Base-by-base conservation (phyloP, 2,113 vertebrate species). In the Athene noctua region DNA sequence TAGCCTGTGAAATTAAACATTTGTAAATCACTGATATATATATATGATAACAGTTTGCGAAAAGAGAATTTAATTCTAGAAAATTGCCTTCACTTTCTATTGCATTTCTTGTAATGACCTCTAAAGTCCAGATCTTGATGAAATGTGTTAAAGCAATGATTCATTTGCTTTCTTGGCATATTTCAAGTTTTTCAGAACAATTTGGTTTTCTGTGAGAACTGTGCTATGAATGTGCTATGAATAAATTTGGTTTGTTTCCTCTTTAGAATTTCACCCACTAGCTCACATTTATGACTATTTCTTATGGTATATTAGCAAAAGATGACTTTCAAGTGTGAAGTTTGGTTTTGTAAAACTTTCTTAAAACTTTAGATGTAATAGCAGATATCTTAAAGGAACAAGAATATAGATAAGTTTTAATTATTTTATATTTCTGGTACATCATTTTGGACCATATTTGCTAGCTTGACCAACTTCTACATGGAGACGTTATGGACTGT, bases 1-100 rank as follows among this genome's bases (percentile, higher is more conserved):
- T 79, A 83, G 68, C 13, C 44, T 94, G 63, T 94, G 61, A 91
- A 93, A 94, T 84, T 72, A 68, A 94, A 74, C 11, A 68, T 78
- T 54, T 92, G 21, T 72, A 73, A 65, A 34, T 80, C 15, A 51
- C 30, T 58, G n/a, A 5, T 59, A 74, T 3, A 2, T 3, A 2
- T 17, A 57, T 68, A 42, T 52, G 6, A 46, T 75, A 11, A 15
- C 67, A 47, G 90, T 91, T 90, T 78, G 18, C 19, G 75, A 52
- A 79, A 85, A 47, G 26, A 87, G 1, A 91, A 84, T 80, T 75
- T 63, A 79, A 67, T 78, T 67, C 25, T n/a, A 63, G 34, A n/a
- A 74, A 62, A 80, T 74, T 67, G 49, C 19, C 27, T 93, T 84
- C n/a, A 47, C 29, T 51, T 83, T 67, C 22, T 49, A 22, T 52